Evolutionary conservation across 2,888 invertebrate species (phyloP), one percentile per base, ranked within the genome.

Genomic region (Lasioglossum figueresi): DNA sequence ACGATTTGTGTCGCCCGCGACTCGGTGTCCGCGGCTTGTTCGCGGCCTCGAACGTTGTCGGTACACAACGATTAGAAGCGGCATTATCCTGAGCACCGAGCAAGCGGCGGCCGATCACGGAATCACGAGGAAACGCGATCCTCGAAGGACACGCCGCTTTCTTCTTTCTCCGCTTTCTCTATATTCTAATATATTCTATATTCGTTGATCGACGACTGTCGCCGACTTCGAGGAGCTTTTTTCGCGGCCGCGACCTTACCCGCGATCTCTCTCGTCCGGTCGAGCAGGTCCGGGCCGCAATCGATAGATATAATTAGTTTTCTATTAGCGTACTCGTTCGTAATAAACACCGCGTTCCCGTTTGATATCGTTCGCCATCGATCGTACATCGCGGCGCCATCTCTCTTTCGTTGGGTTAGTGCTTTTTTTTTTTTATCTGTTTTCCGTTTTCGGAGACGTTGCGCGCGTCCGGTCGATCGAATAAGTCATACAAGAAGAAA

Each of bases 401-500:
- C 56, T 74, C 45, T 59, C 19, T 71, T 56, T 80, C 48, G 76
- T 63, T 59, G 76, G 63, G 87, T 88, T 85, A 87, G 66, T 66
- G 10, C 4, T 40, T 31, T 63, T 56, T 56, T n/a, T 45, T 45
- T n/a, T n/a, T n/a, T n/a, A n/a, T 45, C 16, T n/a, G 23, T 63
- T 63, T 63, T 31, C 16, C 6, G 59, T 79, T 90, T 63, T 31
- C 52, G 52, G 23, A 10, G 66, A 73, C 59, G 66, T 12, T 40
- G 56, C 66, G 31, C 23, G 34, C 34, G 66, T 23, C 34, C 82
- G 79, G 68, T 84, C 84, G 81, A 75, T 71, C 88, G 87, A 80
- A 87, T 14, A 43, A 31, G 78, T 81, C 52, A 82, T 79, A 86
- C 73, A 75, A 83, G 75, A 80, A 86, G 88, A 88, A 88, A 72